phyloP scores from a whole-genome alignment of 2,888 invertebrate genomes.

The Chymomyza caudatula region DNA sequence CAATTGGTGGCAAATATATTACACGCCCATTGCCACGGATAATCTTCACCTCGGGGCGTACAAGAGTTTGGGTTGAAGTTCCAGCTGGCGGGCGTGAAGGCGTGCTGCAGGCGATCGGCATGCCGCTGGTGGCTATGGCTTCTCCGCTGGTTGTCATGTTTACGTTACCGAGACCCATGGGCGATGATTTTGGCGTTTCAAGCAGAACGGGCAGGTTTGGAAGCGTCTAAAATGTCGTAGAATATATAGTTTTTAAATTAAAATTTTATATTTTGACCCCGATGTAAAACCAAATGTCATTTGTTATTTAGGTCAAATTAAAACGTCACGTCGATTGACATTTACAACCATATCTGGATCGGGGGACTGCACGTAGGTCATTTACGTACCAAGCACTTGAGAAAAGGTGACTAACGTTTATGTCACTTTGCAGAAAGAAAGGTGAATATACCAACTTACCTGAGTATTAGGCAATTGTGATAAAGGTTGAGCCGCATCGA shows the following conservation, averaged over 20 bases:
- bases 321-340: too few relatives aligned
- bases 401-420: neutral
- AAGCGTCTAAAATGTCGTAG: too few relatives aligned
- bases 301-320: too few relatives aligned
- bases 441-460: slow-evolving; percentile 1
- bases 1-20: slow-evolving; percentile 88
- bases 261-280: neutral
- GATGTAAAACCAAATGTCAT: too few relatives aligned
- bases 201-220: neutral
- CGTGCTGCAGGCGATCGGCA: slow-evolving; percentile 52
- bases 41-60: slow-evolving; percentile 82
- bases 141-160: neutral
- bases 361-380: too few relatives aligned
- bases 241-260: neutral
- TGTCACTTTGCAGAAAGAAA: neutral
- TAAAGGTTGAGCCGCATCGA: neutral
- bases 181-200: neutral
- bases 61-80: neutral
- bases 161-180: neutral
- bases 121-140: neutral
- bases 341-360: too few relatives aligned
- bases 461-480: neutral
- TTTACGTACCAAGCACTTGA: too few relatives aligned
- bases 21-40: slow-evolving; percentile 86
- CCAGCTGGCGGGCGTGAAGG: slow-evolving; percentile 28